Evolutionary conservation across 2,113 vertebrate genomes (phyloP).

Genomic region (Bos indicus): DNA sequence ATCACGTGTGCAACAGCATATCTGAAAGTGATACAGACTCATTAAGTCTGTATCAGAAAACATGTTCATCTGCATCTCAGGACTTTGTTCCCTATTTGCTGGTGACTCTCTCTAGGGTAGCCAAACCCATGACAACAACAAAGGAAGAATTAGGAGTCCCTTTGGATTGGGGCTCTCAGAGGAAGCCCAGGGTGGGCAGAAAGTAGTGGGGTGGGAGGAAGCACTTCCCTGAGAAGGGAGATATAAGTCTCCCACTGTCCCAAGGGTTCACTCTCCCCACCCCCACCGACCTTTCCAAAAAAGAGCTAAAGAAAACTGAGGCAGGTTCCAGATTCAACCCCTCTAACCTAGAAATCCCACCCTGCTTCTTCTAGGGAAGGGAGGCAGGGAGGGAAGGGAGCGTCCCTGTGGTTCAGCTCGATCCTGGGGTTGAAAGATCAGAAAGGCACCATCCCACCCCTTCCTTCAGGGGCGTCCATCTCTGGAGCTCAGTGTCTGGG

Average conservation of each 20-base stretch:
- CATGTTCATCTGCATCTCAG: neutral
- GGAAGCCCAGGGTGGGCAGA: neutral
- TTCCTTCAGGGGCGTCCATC: conserved; percentile 64
- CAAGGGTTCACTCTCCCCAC: neutral
- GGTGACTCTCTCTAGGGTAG: neutral
- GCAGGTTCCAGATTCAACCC: conserved; percentile 36
- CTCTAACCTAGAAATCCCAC: conserved; percentile 56
- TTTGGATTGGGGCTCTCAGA: neutral
- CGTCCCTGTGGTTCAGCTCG: conserved; percentile 54
- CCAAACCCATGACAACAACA: neutral
- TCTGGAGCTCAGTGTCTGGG: conserved; percentile 65
- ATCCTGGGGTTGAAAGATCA: conserved; percentile 60
- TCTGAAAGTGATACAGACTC: neutral
- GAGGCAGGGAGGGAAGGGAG: conserved; percentile 13
- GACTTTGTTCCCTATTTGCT: neutral
- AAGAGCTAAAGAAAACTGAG: neutral
- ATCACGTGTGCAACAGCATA: neutral
- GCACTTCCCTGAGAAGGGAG: neutral
- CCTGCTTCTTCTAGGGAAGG: conserved; percentile 15
- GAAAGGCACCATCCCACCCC: conserved; percentile 62
- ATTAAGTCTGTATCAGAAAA: neutral
- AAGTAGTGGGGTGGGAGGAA: neutral
- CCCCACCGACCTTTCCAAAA: neutral
- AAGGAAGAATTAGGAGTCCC: neutral
- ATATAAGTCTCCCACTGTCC: neutral